These are phyloP conservation scores for Ptyas mucosa DNA, from an alignment of 2,113 vertebrate genomes.

Conservation along the genomic window DNA sequence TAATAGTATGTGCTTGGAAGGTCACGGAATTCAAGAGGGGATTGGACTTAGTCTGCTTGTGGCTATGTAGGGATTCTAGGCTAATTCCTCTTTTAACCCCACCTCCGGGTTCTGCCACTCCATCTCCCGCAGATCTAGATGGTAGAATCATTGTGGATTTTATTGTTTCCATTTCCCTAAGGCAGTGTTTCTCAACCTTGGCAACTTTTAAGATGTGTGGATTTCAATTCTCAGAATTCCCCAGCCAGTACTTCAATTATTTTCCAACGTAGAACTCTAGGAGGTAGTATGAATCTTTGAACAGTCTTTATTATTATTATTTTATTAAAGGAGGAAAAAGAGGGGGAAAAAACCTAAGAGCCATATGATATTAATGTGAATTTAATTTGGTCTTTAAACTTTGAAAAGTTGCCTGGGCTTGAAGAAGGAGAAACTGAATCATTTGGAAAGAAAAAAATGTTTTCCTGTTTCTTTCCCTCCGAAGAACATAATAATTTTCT, in stretches of 20 bases:
- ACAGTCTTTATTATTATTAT: neutral
- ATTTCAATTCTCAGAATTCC: neutral
- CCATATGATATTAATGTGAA: neutral
- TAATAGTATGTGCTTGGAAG: neutral
- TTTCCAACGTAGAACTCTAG: neutral
- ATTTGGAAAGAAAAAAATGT: neutral
- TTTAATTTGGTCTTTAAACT: neutral
- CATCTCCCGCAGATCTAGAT: neutral
- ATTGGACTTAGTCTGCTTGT: neutral
- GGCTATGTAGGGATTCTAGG: neutral
- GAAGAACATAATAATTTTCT: neutral
- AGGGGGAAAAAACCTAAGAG: neutral
- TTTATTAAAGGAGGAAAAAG: neutral
- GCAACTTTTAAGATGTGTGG: neutral
- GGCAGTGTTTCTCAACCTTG: neutral
- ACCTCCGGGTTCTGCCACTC: neutral
- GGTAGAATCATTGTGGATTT: neutral
- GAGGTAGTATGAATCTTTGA: neutral
- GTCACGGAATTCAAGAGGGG: neutral
- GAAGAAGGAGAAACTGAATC: neutral
- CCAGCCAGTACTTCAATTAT: neutral
- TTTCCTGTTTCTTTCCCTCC: neutral
- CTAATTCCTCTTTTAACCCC: neutral
- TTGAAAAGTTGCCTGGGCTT: neutral
- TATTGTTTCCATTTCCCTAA: neutral